phyloP scores from a whole-genome alignment of 2,113 vertebrate genomes.

The Entelurus aequoreus region DNA sequence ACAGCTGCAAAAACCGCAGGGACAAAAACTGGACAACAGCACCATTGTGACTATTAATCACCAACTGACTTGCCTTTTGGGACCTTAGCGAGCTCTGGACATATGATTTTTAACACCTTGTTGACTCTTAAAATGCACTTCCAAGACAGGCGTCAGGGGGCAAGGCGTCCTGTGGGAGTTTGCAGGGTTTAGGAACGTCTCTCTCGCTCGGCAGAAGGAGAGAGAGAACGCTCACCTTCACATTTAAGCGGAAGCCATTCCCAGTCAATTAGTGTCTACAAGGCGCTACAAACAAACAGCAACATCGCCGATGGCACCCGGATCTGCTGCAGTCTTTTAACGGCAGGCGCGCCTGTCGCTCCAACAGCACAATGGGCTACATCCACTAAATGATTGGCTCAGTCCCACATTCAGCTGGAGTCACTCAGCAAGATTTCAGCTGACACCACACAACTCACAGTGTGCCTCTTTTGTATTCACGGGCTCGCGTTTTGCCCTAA shows the following conservation, averaged over 20 bases:
- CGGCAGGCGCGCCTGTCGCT: background rate
- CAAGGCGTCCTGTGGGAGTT: slow-evolving; percentile 1
- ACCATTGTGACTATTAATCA: too few relatives aligned
- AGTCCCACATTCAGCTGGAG: background rate
- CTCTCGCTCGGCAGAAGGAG: background rate
- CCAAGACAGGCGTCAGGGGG: too few relatives aligned
- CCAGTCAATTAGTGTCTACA: background rate
- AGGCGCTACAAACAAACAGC: background rate
- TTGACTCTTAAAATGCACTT: too few relatives aligned
- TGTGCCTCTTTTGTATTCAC: background rate
- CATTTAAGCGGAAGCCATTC: background rate
- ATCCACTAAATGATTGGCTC: background rate
- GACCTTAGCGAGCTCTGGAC: too few relatives aligned
- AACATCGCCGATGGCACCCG: background rate
- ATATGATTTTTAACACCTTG: too few relatives aligned
- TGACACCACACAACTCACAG: background rate
- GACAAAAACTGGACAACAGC: too few relatives aligned
- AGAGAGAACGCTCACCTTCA: background rate
- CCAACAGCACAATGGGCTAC: background rate
- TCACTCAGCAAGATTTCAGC: background rate
- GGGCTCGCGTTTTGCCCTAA: background rate
- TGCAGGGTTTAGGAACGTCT: background rate
- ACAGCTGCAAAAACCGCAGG: too few relatives aligned
- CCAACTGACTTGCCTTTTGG: too few relatives aligned
- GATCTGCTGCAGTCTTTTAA: background rate